Evolutionary conservation across 2,797 vertebrate genomes (phyloP), one percentile per base, ranked within the genome.

Genomic region (Melanotaenia parkinsoni): DNA sequence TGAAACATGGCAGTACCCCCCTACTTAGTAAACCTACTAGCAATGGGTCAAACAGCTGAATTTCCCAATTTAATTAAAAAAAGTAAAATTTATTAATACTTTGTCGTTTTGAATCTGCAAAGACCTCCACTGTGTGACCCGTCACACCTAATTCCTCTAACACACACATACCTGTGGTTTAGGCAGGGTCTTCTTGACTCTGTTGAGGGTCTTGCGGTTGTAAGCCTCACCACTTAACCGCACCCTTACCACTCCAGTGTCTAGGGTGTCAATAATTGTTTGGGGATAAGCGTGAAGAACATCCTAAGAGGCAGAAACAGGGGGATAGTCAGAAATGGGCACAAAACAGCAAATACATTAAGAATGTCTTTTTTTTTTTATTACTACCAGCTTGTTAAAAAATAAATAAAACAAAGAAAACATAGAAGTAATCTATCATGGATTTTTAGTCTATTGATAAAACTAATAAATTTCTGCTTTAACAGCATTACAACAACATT

Each of bases 201-300:
- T 95, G 92, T 96, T 98, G 83, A 98, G 95, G 2, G 96, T 98
- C 91, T 98, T 98, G 47, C 97, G 96, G 88, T 98, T 98, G 90
- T 98, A 98, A 73, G 95, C 96, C 13, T 97, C 96, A 20, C 97
- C 97, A 0, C 94, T 94, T 0, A 96, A 93, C 73, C 95, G 95
- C 76, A 98, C 93, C 86, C 93, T 95, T 82, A 96, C 95, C 0
- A 92, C 89, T 51, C 93, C 93, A 10, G 93, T 86, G 79, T 94
- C 95, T 81, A 95, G 88, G 7, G 94, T 92, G 70, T 98, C 96
- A 0, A 95, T 95, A 0, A 95, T 93, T 78, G 97, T 94, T 91
- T 98, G 96, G n/a, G 96, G 96, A 79, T 96, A 97, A 1, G 94
- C 95, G 77, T 98, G 96, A 84, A 98, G 93, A 65, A 94, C 91